A percentile compares a stretch with the other conserved stretches of the same genome.
These are phyloP conservation scores for Bombus sylvicola DNA, from an alignment of 1,140 invertebrate species.

Conservation along the genomic window DNA sequence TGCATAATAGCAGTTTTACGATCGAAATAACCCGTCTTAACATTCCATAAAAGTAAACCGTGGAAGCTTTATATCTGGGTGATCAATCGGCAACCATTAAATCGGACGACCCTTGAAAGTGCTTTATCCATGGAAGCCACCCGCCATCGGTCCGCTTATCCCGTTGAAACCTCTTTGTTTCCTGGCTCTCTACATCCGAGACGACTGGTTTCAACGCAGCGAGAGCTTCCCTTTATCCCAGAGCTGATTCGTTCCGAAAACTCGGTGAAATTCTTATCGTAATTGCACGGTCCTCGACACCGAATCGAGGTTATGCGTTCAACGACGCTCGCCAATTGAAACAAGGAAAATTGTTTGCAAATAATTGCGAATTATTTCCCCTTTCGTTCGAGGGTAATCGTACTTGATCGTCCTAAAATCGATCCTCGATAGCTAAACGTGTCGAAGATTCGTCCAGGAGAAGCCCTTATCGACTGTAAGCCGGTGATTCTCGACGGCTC, in stretches of 20 bases:
- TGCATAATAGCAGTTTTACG: not conserved
- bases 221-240: conserved; percentile 2
- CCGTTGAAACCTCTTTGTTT: conserved; percentile 26
- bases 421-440: not conserved
- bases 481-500: not conserved
- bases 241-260: conserved; percentile 25
- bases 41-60: conserved; percentile 1
- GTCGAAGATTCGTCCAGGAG: not conserved
- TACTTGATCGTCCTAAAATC: no score
- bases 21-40: not conserved
- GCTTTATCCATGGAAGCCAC: conserved; percentile 30
- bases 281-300: conserved; percentile 7
- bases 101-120: conserved; percentile 22
- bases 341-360: conserved; percentile 11
- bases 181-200: not conserved
- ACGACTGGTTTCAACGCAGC: conserved; percentile 19
- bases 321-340: not conserved
- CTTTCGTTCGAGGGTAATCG: not conserved
- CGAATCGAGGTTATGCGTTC: not conserved
- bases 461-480: not conserved
- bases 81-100: conserved; percentile 43
- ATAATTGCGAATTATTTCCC: conserved; percentile 8
- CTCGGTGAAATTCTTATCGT: conserved; percentile 43
- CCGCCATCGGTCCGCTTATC: conserved; percentile 10
- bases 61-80: not conserved